Base-by-base conservation (phyloP, 2,888 invertebrate species). In the Erebia palarica region DNA sequence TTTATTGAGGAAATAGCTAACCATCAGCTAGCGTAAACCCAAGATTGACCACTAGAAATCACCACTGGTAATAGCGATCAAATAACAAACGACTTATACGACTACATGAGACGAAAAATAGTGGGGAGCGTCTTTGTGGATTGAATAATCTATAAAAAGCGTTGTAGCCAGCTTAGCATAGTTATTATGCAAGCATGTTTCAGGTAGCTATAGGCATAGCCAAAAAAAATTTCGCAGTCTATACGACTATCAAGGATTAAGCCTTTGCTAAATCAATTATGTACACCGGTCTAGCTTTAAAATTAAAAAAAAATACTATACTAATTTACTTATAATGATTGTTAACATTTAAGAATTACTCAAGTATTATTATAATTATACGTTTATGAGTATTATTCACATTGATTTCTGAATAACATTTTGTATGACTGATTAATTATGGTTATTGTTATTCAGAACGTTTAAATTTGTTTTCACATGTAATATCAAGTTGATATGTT, bases 361-460 rank as follows among this genome's bases (percentile, higher is more conserved):
- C n/a, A n/a, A 13, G 5, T n/a, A 1, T 14, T n/a, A 51, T 10
- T 47, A n/a, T 7, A 51, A n/a, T 51, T n/a, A 13, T n/a, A 51
- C 1, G 14, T 5, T 7, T 13, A 51, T 7, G 51, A 7, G 14
- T n/a, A 7, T n/a, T 51, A 2, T 49, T 14, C 0, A 51, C 4
- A 51, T 51, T n/a, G 27, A 47, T 13, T 51, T 51, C n/a, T 51
- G 51, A n/a, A n/a, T 51, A 51, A 51, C 51, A 51, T 51, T 51
- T 51, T 51, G 49, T 51, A 7, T n/a, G 1, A n/a, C 51, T n/a
- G 13, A 51, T 51, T 51, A 5, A 51, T 51, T 7, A 51, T 51
- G 5, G 7, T 51, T n/a, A 51, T 14, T 51, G 14, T 14, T 14
- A n/a, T n/a, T 51, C 51, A 47, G 47, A 47, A 11, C 47, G 47